Evolutionary conservation across 2,888 invertebrate genomes (phyloP).

Genomic region (Sarcophaga variegata): DNA sequence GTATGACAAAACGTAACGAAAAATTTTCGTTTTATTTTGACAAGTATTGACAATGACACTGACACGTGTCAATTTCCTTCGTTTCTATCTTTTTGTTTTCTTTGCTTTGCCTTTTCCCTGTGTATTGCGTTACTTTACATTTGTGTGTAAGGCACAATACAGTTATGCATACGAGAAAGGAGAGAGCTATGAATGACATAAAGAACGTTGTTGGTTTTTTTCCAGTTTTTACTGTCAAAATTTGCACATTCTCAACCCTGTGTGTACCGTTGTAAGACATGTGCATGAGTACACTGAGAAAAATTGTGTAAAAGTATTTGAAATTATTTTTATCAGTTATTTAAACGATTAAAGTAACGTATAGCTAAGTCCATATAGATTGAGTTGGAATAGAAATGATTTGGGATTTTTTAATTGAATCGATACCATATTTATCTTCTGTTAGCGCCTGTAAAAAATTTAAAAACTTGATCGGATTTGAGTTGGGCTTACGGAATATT

Average conservation of each 20-base stretch:
- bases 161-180: not conserved
- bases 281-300: not conserved
- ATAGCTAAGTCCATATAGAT: no score
- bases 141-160: slow-evolving; percentile 18
- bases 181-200: not conserved
- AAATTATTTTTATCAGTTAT: not conserved
- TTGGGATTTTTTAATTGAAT: no score
- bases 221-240: slow-evolving; percentile 12
- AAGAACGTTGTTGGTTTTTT: slow-evolving; percentile 24
- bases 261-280: not conserved
- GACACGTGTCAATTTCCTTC: slow-evolving; percentile 75
- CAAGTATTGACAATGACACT: slow-evolving; percentile 71
- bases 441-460: no score
- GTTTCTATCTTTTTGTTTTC: not conserved
- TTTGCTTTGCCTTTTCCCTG: not conserved
- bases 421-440: no score
- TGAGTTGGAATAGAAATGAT: no score
- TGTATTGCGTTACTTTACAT: slow-evolving; percentile 26
- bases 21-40: slow-evolving; percentile 59
- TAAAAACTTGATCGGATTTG: no score
- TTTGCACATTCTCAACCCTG: slow-evolving; percentile 24
- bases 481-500: no score
- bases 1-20: slow-evolving; percentile 32
- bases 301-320: not conserved
- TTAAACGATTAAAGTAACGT: no score